phyloP scores from a whole-genome alignment of 1,140 invertebrate genomes.

The Mizuhopecten yessoensis region DNA sequence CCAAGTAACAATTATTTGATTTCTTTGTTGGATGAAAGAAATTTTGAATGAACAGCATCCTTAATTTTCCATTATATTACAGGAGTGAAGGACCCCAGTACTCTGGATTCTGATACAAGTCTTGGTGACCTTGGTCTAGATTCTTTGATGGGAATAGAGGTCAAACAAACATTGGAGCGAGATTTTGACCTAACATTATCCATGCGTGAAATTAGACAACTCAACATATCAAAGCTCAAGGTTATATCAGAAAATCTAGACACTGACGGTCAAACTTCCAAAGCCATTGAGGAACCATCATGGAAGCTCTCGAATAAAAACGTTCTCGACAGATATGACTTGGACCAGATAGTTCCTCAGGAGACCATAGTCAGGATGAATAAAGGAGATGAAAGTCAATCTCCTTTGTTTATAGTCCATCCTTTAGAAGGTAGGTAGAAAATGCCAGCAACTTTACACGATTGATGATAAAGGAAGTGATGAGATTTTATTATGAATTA shows the following conservation, averaged over 20 bases:
- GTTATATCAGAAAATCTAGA: slow-evolving; percentile 84
- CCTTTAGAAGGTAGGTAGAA: slow-evolving; percentile 94
- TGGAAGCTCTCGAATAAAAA: not conserved
- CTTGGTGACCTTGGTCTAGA: slow-evolving; percentile 98
- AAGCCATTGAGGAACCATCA: not conserved
- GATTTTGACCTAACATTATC: slow-evolving; percentile 94
- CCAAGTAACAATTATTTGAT: not conserved
- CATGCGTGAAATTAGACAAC: slow-evolving; percentile 92
- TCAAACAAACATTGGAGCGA: slow-evolving; percentile 97
- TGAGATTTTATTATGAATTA: too few species aligned
- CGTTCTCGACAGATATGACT: not conserved
- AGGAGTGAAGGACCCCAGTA: slow-evolving; percentile 91
- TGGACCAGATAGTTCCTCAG: not conserved
- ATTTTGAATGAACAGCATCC: too few species aligned
- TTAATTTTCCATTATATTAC: slow-evolving; percentile 31
- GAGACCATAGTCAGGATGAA: slow-evolving; percentile 16
- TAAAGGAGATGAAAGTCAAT: not conserved
- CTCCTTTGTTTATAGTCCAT: slow-evolving; percentile 90
- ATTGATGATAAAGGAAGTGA: too few species aligned
- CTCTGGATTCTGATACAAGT: slow-evolving; percentile 89
- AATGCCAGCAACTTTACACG: too few species aligned
- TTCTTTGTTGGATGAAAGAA: too few species aligned
- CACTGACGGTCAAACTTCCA: not conserved
- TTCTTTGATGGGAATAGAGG: slow-evolving; percentile 98
- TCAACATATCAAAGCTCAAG: slow-evolving; percentile 86